Conservation (phyloP, 2,888 invertebrate species). For the Odontothrips loti region DNA sequence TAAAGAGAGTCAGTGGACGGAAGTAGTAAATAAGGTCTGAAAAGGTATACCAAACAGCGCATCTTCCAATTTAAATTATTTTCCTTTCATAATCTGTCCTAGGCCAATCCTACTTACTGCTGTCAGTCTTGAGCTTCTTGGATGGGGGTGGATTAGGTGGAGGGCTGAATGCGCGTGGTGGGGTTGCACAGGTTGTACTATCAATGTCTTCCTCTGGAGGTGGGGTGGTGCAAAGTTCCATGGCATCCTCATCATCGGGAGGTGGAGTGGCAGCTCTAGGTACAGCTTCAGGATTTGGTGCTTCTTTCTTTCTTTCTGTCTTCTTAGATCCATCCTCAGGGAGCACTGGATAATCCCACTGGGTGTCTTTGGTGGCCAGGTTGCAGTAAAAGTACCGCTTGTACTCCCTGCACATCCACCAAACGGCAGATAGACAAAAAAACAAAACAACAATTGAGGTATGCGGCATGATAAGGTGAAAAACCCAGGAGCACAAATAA, state of each 20-base stretch:
- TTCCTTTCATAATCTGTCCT: no score
- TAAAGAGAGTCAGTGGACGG: not conserved
- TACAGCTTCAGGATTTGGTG: slow-evolving; percentile 1
- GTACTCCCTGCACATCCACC: slow-evolving; percentile 52
- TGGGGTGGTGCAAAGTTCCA: slow-evolving; percentile 59
- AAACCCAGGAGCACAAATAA: not conserved
- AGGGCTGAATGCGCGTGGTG: not conserved
- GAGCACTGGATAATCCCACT: slow-evolving; percentile 62
- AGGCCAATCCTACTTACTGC: not conserved
- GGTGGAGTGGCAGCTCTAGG: slow-evolving; percentile 34
- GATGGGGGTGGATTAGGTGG: not conserved
- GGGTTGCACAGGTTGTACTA: not conserved
- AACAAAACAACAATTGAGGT: slow-evolving; percentile 31
- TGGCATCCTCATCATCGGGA: slow-evolving; percentile 45
- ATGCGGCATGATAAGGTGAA: not conserved
- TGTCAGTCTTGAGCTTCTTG: slow-evolving; percentile 3
- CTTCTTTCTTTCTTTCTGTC: slow-evolving; percentile 27
- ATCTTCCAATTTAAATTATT: not conserved
- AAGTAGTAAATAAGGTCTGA: not conserved
- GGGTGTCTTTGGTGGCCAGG: slow-evolving; percentile 54
- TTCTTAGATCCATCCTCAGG: slow-evolving; percentile 24
- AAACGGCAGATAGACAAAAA: slow-evolving; percentile 30
- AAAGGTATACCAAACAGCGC: no score
- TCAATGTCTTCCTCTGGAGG: slow-evolving; percentile 43
- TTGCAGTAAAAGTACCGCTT: slow-evolving; percentile 66